Evolutionary conservation across 2,888 invertebrate species (phyloP).

Genomic region (Philereme transversata): DNA sequence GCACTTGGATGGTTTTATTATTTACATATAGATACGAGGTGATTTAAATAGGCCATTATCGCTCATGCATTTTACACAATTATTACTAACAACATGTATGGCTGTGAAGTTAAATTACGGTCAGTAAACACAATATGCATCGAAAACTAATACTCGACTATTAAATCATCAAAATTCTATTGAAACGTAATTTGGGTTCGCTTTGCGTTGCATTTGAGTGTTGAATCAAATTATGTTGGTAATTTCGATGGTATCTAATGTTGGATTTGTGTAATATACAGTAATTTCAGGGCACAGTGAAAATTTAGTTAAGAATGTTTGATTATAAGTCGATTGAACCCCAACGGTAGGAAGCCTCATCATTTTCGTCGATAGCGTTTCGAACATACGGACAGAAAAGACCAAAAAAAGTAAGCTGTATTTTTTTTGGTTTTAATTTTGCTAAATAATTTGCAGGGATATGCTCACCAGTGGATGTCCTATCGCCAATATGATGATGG

Average conservation of each 20-base stretch:
- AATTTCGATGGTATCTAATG: slow-evolving; percentile 24
- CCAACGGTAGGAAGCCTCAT: slow-evolving; percentile 58
- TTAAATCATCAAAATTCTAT: slow-evolving; percentile 29
- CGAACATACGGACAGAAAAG: slow-evolving; percentile 40
- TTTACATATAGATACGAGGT: no score
- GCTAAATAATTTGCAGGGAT: no score
- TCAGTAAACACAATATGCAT: slow-evolving; percentile 6
- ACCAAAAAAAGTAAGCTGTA: no score
- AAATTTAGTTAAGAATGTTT: slow-evolving; percentile 56
- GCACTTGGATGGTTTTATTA: no score
- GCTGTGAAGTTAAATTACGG: not conserved
- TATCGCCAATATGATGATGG: no score
- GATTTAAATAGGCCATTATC: not conserved
- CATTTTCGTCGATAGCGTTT: slow-evolving; percentile 54
- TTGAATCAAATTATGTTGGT: slow-evolving; percentile 29
- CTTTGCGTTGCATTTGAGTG: slow-evolving; percentile 28
- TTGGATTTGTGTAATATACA: slow-evolving; percentile 29
- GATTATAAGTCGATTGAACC: slow-evolving; percentile 72
- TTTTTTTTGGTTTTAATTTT: no score
- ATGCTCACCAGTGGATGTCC: no score
- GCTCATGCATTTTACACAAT: not conserved
- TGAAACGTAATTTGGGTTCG: slow-evolving; percentile 31
- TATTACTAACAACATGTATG: not conserved
- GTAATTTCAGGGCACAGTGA: slow-evolving; percentile 33
- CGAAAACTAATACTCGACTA: slow-evolving; percentile 18